These are phyloP conservation scores for Scrobipalpa costella DNA, from an alignment of 2,888 invertebrate genomes.

Conservation along the genomic window DNA sequence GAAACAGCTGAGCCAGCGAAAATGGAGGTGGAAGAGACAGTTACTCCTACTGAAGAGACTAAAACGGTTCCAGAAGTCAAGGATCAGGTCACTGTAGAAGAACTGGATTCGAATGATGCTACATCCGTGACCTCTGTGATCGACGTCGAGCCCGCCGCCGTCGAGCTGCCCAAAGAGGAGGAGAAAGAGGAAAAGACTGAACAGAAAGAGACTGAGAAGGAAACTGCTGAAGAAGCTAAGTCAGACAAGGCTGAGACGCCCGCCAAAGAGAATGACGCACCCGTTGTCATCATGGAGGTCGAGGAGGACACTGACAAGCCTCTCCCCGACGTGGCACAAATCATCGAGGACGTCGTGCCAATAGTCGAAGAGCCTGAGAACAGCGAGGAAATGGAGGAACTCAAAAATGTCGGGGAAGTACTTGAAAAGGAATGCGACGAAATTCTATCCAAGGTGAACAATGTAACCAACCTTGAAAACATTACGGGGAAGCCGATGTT, in stretches of 20 bases:
- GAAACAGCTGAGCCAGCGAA: constrained; percentile 47
- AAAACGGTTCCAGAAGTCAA: constrained; percentile 36
- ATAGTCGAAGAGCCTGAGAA: constrained; percentile 63
- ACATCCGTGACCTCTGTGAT: constrained; percentile 42
- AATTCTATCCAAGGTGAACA: constrained; percentile 72
- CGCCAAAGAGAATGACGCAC: constrained; percentile 47
- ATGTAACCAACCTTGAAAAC: constrained; percentile 69
- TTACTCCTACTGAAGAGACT: constrained; percentile 30
- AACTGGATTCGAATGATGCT: constrained; percentile 46
- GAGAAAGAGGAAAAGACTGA: constrained; percentile 56
- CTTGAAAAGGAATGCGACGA: constrained; percentile 76
- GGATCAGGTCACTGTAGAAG: constrained; percentile 35
- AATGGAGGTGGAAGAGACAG: constrained; percentile 58
- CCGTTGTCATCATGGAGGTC: constrained; percentile 54
- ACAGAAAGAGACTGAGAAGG: constrained; percentile 53
- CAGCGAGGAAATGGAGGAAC: constrained; percentile 61
- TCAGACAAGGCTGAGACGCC: constrained; percentile 36
- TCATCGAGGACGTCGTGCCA: constrained; percentile 61
- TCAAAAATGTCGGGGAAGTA: constrained; percentile 67
- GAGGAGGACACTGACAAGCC: constrained; percentile 60
- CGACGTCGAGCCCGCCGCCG: constrained; percentile 51
- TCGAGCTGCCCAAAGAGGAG: constrained; percentile 43
- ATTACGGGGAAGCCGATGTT: constrained; percentile 66
- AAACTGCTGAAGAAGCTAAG: constrained; percentile 39
- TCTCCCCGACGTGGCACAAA: constrained; percentile 54